Base-by-base conservation (phyloP, 2,888 invertebrate species). In the Teleiodes luculella region DNA sequence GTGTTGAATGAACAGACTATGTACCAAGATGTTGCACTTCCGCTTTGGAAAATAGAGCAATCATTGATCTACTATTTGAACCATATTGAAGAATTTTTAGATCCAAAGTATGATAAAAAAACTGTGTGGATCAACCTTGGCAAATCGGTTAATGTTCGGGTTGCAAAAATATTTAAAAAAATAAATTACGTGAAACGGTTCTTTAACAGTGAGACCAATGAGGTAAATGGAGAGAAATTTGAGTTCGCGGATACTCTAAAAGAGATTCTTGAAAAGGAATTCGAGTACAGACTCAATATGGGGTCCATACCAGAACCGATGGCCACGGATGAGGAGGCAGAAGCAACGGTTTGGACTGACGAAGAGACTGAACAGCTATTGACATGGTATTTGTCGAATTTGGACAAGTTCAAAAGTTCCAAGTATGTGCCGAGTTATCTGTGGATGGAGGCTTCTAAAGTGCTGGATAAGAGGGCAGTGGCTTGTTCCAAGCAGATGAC, bases 381-480 rank as follows among this genome's bases (percentile, higher is more conserved):
- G 7, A 74, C 74, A 5, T 88, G 87, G 87, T 89, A 87, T 64
- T 60, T 87, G 52, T 74, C 76, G 0, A 85, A 87, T 66, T 70
- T 87, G 60, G 86, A 87, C 1, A 86, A 86, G 57, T 89, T 89
- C 56, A 89, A 87, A 55, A 86, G 86, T 51, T 84, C 88, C 0
- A 86, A 86, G 61, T 86, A 74, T 33, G 78, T 83, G 0, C 63
- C 83, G 0, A 84, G 80, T 7, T 86, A 85, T 16, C 62, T 89
- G 0, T 89, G 88, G 88, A 74, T 80, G 66, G 86, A 88, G 39
- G 80, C 78, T 0, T 77, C 86, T 0, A 65, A 70, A 13, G 72
- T 82, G 43, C 58, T 87, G 4, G 72, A 71, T n/a, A 84, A 84
- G 54, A 84, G 76, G 50, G 80, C 88, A 0, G 58, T 85, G 16